These are phyloP conservation scores for Spinus pinus DNA, from an alignment of 2,797 vertebrate species.

Conservation along the genomic window DNA sequence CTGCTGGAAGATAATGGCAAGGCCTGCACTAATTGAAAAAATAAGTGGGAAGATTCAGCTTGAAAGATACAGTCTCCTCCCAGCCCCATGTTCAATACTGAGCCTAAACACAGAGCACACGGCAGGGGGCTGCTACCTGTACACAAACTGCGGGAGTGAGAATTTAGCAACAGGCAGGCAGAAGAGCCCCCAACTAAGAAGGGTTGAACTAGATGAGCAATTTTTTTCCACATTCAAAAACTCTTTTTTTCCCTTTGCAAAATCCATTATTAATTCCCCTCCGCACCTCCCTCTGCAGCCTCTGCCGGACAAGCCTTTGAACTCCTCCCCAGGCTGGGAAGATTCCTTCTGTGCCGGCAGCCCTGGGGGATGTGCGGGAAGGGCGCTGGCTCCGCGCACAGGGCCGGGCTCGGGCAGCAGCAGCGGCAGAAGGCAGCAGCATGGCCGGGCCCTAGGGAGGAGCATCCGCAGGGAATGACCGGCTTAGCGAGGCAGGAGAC, in stretches of 20 bases:
- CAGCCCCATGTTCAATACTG: neutral
- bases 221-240: neutral
- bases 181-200: neutral
- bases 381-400: neutral
- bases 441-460: rapidly evolving
- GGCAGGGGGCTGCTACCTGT: rapidly evolving
- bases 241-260: neutral
- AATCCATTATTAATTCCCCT: neutral
- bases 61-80: neutral
- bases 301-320: neutral
- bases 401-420: rapidly evolving
- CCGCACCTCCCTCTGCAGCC: neutral
- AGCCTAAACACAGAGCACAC: neutral
- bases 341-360: rapidly evolving
- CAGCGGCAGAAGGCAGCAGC: neutral
- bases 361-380: neutral
- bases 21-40: neutral
- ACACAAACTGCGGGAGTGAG: neutral
- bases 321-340: rapidly evolving
- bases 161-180: neutral
- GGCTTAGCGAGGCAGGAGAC: neutral
- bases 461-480: rapidly evolving
- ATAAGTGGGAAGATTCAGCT: neutral
- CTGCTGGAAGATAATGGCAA: neutral
- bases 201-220: neutral